A percentile compares a stretch with the other conserved stretches of the same genome.
Evolutionary conservation across 2,797 vertebrate genomes (phyloP).

Genomic region (Neosilurus hyrtlii): DNA sequence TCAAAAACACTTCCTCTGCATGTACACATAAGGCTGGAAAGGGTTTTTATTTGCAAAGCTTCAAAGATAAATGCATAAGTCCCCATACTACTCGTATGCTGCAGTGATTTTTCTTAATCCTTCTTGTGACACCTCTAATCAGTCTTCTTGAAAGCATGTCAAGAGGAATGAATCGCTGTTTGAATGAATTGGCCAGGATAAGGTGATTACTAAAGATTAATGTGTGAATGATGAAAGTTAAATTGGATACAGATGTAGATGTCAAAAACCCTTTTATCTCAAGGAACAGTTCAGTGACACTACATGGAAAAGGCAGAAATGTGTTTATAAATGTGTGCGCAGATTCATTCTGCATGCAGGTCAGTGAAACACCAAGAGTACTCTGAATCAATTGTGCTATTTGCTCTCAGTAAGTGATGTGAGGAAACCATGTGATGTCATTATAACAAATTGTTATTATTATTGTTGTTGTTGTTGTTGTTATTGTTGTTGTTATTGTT

Average conservation of each 20-base stretch:
- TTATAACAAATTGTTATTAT: neutral
- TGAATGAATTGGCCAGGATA: neutral
- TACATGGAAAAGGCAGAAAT: neutral
- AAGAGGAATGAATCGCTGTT: neutral
- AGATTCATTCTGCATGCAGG: conserved; percentile 38
- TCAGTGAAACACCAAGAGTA: conserved; percentile 32
- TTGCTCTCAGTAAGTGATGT: conserved; percentile 27
- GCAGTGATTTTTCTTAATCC: neutral
- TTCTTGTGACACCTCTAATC: neutral
- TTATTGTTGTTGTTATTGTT: too few relatives aligned
- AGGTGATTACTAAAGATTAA: neutral
- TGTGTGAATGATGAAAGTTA: neutral
- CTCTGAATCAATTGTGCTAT: conserved; percentile 32
- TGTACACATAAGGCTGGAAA: neutral
- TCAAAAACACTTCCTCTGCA: neutral
- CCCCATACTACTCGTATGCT: neutral
- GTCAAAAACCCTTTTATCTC: neutral
- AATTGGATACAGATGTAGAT: conserved; percentile 1
- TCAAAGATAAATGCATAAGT: conserved; percentile 3
- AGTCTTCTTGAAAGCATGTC: conserved; percentile 2
- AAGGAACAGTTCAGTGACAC: neutral
- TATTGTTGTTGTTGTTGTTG: too few relatives aligned
- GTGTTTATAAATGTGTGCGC: conserved; percentile 22
- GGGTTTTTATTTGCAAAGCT: neutral
- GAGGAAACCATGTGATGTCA: conserved; percentile 3